A percentile compares a stretch with the other conserved stretches of the same genome.
Conservation (phyloP, 2,797 vertebrate species). For the Poecile montanus region DNA sequence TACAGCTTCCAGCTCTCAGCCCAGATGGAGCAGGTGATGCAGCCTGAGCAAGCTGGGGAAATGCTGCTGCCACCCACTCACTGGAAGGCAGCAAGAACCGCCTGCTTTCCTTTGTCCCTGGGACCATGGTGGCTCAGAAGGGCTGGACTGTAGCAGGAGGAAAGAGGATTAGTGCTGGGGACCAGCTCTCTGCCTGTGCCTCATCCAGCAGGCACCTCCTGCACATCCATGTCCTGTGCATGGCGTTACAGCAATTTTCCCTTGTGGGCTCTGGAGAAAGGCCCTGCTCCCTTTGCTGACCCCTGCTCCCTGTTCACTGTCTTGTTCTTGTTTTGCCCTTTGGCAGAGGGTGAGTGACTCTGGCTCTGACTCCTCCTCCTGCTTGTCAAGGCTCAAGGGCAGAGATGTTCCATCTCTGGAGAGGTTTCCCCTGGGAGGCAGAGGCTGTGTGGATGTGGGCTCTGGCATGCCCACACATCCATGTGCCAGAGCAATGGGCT, state of each 20-base stretch:
- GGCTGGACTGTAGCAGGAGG: neutral
- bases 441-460: neutral
- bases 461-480: neutral
- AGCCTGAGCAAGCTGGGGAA: neutral
- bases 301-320: neutral
- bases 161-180: neutral
- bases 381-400: neutral
- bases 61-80: neutral
- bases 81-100: neutral
- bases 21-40: neutral
- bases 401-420: neutral
- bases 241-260: rapidly evolving
- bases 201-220: neutral
- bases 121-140: neutral
- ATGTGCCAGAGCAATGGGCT: rapidly evolving
- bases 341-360: neutral
- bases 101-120: neutral
- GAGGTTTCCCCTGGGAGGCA: neutral
- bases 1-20: conserved; percentile 22
- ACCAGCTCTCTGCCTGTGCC: neutral
- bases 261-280: neutral
- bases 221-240: rapidly evolving
- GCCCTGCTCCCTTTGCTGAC: neutral
- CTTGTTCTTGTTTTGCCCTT: neutral
- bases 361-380: neutral